Base-by-base conservation (phyloP, 2,888 invertebrate species). In the Dyspetes luteomarginatus region DNA sequence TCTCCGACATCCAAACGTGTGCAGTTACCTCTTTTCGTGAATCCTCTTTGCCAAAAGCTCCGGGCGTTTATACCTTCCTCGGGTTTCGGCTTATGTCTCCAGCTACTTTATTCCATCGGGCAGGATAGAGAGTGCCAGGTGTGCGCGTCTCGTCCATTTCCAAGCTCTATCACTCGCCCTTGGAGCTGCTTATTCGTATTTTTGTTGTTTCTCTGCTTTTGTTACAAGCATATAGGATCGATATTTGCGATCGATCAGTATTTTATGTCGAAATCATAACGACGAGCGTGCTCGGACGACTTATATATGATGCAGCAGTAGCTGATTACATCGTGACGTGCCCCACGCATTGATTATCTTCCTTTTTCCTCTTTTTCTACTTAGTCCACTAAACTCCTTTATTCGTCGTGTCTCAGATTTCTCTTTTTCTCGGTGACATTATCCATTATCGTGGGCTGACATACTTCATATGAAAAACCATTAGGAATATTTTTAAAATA, bases 81-180 rank as follows among this genome's bases (percentile, higher is more conserved):
- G 45, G 80, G 75, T 80, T 80, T 80, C 76, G 72, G 76, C 80
- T 80, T 80, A 80, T 60, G 80, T 75, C 71, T 65, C 65, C 64
- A 41, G 41, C 67, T 58, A 67, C 67, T 72, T 71, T 72, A 62
- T 76, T 71, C 72, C 45, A 74, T 74, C 65, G 52, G 36, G 48
- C 17, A 52, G 67, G 36, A 3, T 19, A 36, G 36, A 48, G 48
- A 17, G 45, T 36, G 50, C 71, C 80, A 80, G 80, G 68, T 76
- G 80, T 64, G 52, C n/a, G 55, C 30, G 55, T 22, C 80, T 15
- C 50, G 50, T n/a, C 50, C 19, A 74, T 69, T 72, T 67, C 26
- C 48, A 60, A 48, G 62, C 30, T 67, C 30, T 26, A 52, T 55
- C 60, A 30, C 48, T 28, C 45, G 7, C 52, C 24, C 60, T 67